These are phyloP conservation scores for Sinohyriopsis cumingii DNA, from an alignment of 2,888 invertebrate species.

Conservation along the genomic window DNA sequence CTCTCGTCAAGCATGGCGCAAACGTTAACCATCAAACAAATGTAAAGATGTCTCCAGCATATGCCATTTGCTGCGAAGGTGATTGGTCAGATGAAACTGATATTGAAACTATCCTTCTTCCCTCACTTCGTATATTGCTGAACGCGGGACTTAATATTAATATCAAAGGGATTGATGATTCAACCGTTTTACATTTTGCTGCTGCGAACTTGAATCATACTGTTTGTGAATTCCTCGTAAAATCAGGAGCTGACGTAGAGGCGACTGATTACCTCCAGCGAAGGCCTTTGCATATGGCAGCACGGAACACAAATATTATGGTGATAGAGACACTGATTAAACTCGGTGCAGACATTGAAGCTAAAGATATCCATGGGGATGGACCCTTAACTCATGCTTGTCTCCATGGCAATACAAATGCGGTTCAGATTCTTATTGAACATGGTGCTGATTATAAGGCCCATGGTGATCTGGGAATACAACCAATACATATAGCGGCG, in stretches of 20 bases:
- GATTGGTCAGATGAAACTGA: conserved; percentile 2
- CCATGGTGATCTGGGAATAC: conserved; percentile 13
- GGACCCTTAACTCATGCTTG: conserved; percentile 17
- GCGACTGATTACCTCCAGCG: conserved; percentile 13
- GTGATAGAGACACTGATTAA: conserved; percentile 6
- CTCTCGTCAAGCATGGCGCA: conserved; percentile 3
- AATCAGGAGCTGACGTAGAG: conserved; percentile 9
- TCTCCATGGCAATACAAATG: conserved; percentile 10
- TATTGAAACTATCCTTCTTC: conserved; percentile 7
- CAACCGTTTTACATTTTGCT: conserved; percentile 16
- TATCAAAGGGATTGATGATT: conserved; percentile 12
- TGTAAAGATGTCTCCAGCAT: conserved; percentile 8
- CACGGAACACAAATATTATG: conserved; percentile 8
- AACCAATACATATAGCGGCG: conserved; percentile 18
- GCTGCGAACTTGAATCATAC: conserved; percentile 2
- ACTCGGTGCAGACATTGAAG: conserved; percentile 11
- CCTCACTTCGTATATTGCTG: conserved; percentile 7
- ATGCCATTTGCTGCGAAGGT: conserved; percentile 2
- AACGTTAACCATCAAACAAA: conserved; percentile 3
- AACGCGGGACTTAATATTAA: conserved; percentile 11
- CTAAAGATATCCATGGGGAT: conserved; percentile 7
- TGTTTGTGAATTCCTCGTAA: conserved; percentile 2
- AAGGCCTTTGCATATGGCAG: conserved; percentile 21
- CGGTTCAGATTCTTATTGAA: conserved; percentile 7
- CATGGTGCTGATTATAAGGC: conserved; percentile 6